Base-by-base conservation (phyloP, 2,113 vertebrate species). In the Bettongia penicillata region DNA sequence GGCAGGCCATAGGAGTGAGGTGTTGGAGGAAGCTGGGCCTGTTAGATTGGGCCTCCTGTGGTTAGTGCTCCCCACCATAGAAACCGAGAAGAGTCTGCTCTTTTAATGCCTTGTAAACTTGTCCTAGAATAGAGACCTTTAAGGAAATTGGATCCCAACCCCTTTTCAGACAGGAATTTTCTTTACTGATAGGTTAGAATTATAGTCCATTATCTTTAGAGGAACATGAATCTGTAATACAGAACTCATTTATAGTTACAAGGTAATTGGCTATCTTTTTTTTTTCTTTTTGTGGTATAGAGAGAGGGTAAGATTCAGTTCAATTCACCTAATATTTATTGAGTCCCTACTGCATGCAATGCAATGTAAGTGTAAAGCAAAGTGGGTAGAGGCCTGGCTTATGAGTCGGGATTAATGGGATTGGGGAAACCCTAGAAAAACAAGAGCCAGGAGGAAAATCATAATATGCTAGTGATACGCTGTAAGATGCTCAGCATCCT, bases 161-260 rank as follows among this genome's bases (percentile, higher is more conserved):
- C 94, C 51, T n/a, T 49, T 91, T 94, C 43, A 95, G 57, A 51
- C 55, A 12, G 48, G 37, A 31, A 90, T 93, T 94, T 96, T 97
- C 51, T 91, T 77, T 77, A 77, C 68, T n/a, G 37, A n/a, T n/a
- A 77, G 68, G 4, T 22, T 77, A n/a, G 37, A 77, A 24, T 77
- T 77, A n/a, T 89, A 51, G 55, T 89, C 50, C 31, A 16, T 94
- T 95, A 94, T 91, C 94, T 96, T 97, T 90, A 92, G 94, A 97
- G 53, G 50, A 94, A 31, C 19, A 3, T 91, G 26, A 93, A n/a
- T 93, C 92, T 12, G 68, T 51, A 94, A 94, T 90, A 51, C 89
- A 52, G 49, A 91, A 93, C 89, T 28, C 93, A 25, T 90, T 51
- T 91, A 25, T 24, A 92, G 43, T 12, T 92, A 23, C 9, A 68